Evolutionary conservation across 2,113 vertebrate genomes (phyloP).

Genomic region (Daphoenositta chrysoptera): DNA sequence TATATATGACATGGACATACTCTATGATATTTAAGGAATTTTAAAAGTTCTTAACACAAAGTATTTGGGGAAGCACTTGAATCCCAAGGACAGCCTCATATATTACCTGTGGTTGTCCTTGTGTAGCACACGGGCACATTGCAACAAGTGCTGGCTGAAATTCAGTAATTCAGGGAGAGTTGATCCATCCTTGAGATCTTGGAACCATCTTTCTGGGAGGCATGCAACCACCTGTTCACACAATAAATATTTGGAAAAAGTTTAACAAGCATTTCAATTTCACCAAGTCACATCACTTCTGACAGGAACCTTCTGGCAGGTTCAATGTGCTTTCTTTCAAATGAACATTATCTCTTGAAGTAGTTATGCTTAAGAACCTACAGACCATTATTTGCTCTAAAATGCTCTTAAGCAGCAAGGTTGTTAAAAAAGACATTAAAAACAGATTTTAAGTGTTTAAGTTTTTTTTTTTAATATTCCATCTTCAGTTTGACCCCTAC

Average conservation of each 20-base stretch:
- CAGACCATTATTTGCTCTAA: background rate
- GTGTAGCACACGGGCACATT: slow-evolving; percentile 67
- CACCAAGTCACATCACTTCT: background rate
- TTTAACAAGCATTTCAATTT: background rate
- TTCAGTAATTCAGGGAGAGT: slow-evolving; percentile 80
- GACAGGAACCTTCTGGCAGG: background rate
- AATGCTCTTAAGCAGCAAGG: background rate
- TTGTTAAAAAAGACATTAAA: background rate
- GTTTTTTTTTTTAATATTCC: background rate
- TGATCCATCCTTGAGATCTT: slow-evolving; percentile 56
- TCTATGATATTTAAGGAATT: background rate
- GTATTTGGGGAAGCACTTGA: background rate
- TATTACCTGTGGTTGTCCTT: slow-evolving; percentile 68
- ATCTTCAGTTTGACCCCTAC: background rate
- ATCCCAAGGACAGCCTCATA: background rate
- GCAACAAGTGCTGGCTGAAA: slow-evolving; percentile 82
- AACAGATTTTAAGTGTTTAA: background rate
- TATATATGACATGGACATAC: background rate
- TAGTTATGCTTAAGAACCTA: background rate
- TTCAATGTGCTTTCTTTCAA: background rate
- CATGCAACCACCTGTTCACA: slow-evolving; percentile 73
- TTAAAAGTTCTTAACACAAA: background rate
- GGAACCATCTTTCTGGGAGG: slow-evolving; percentile 85
- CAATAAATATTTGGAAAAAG: background rate
- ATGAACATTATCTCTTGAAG: background rate